phyloP scores from a whole-genome alignment of 2,888 invertebrate species.

The Sinhomidia bicolor region DNA sequence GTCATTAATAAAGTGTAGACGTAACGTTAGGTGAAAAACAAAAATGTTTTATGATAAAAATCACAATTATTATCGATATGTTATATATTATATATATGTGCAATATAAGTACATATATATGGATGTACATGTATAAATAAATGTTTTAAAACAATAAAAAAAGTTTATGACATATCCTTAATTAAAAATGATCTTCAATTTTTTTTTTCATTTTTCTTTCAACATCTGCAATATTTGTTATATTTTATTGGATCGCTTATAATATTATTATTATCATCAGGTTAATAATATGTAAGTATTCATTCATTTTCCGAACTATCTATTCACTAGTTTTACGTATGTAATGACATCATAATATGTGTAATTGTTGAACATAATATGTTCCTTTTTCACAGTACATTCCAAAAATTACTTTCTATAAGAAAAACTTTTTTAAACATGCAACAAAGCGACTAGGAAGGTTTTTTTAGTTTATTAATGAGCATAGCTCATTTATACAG shows the following conservation, averaged over 20 bases:
- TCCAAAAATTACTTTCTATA: too few species aligned
- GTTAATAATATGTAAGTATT: not conserved
- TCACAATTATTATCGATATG: not conserved
- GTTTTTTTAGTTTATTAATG: constrained; percentile 27
- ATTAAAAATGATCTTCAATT: constrained; percentile 16
- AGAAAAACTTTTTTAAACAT: constrained; percentile 42
- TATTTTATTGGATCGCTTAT: constrained; percentile 15
- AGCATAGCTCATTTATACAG: constrained; percentile 33
- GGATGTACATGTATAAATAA: not conserved
- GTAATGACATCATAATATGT: too few species aligned
- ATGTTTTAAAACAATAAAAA: constrained; percentile 45
- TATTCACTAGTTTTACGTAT: too few species aligned
- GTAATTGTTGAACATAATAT: too few species aligned
- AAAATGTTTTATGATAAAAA: not conserved
- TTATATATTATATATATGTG: not conserved
- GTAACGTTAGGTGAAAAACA: not conserved
- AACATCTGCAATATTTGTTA: constrained; percentile 60
- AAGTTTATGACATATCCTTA: constrained; percentile 63
- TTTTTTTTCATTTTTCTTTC: constrained; percentile 2
- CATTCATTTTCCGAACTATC: too few species aligned
- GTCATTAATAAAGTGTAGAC: not conserved
- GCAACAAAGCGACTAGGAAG: constrained; percentile 72
- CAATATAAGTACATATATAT: not conserved
- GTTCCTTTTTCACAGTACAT: too few species aligned
- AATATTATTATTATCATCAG: constrained; percentile 16